phyloP scores from a whole-genome alignment of 2,797 vertebrate genomes.

The Nothura maculosa region DNA sequence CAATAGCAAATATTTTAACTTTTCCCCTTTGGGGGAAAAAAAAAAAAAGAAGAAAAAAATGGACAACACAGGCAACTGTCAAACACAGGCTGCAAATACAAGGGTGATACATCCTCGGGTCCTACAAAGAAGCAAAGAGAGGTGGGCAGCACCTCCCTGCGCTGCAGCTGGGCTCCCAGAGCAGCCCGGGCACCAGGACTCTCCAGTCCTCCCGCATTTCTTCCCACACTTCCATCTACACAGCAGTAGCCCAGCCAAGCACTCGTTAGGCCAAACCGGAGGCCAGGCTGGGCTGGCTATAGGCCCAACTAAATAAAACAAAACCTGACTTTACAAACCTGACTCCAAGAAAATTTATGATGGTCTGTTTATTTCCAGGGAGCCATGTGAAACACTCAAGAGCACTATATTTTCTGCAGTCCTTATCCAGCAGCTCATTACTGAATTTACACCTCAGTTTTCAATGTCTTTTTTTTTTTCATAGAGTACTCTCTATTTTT shows the following conservation, averaged over 20 bases:
- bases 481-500: not conserved
- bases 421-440: not conserved
- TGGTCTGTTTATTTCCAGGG: not conserved
- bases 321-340: not conserved
- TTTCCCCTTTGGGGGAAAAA: not conserved
- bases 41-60: not conserved
- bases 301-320: not conserved
- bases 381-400: not conserved
- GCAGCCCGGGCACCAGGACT: not conserved
- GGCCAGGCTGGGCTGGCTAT: not conserved
- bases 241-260: not conserved
- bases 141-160: not conserved
- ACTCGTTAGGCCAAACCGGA: not conserved
- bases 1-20: not conserved
- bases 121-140: not conserved
- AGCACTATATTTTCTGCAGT: not conserved
- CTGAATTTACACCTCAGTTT: not conserved
- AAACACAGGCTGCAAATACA: not conserved
- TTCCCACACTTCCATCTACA: not conserved
- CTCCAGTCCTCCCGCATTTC: not conserved
- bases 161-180: not conserved
- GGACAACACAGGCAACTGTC: not conserved
- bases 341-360: not conserved
- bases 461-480: not conserved
- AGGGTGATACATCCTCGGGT: not conserved